These are phyloP conservation scores for Paraplagusia blochii DNA, from an alignment of 2,113 vertebrate species.

Conservation along the genomic window DNA sequence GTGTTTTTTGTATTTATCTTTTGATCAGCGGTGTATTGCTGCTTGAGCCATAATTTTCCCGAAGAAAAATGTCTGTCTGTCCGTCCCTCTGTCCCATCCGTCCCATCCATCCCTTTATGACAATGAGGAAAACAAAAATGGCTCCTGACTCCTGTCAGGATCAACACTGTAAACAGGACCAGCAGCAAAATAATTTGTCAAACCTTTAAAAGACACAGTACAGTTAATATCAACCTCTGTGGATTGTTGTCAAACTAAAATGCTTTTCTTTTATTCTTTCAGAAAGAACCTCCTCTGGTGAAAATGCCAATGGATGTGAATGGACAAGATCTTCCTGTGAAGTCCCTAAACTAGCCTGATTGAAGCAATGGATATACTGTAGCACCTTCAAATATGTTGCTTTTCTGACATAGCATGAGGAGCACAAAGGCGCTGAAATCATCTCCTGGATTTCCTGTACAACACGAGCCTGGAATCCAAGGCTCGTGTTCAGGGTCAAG, in stretches of 20 bases:
- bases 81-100: too few relatives aligned
- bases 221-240: too few relatives aligned
- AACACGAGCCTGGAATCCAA: conserved; percentile 86
- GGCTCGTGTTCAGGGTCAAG: conserved; percentile 64
- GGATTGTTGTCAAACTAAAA: neutral
- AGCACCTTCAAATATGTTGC: conserved; percentile 24
- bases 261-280: conserved; percentile 23
- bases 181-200: conserved; percentile 1
- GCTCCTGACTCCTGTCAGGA: neutral
- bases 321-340: conserved; percentile 78
- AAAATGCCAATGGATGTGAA: conserved; percentile 60
- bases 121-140: too few relatives aligned
- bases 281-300: conserved; percentile 80
- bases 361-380: conserved; percentile 51
- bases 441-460: conserved; percentile 87
- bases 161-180: conserved; percentile 11
- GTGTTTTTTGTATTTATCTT: too few relatives aligned
- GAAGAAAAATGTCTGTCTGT: too few relatives aligned
- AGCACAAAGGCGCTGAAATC: conserved; percentile 70
- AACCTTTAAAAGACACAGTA: too few relatives aligned
- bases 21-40: too few relatives aligned
- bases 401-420: conserved; percentile 55
- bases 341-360: conserved; percentile 82
- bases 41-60: too few relatives aligned
- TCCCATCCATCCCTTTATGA: too few relatives aligned